Evolutionary conservation across 92 coral and sea anemone genomes (phyloP).

Genomic region (Pocillopora grandis): DNA sequence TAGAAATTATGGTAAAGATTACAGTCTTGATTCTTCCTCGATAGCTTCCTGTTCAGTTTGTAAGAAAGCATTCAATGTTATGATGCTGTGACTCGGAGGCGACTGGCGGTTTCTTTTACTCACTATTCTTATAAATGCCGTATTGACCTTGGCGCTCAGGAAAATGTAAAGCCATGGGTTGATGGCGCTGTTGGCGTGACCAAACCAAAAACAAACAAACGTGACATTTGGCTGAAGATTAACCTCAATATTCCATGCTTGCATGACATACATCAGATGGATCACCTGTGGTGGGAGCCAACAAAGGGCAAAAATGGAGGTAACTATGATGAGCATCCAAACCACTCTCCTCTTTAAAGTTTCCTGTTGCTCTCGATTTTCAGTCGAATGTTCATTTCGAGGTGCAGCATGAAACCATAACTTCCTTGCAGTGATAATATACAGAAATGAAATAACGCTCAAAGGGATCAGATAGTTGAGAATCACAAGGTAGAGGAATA

Average conservation of each 20-base stretch:
- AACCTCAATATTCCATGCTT: too few species aligned
- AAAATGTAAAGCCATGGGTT: conserved; percentile 64
- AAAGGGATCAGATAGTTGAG: not conserved
- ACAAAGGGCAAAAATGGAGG: conserved; percentile 51
- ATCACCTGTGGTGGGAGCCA: conserved; percentile 62
- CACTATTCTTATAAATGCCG: conserved; percentile 32
- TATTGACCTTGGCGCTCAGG: conserved; percentile 49
- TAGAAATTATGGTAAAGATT: too few species aligned
- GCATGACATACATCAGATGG: conserved; percentile 15
- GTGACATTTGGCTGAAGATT: conserved; percentile 4
- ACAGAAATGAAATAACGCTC: conserved; percentile 8
- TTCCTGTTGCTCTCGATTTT: conserved; percentile 14
- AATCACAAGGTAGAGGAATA: not conserved
- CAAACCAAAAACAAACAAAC: conserved; percentile 39
- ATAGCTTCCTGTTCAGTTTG: too few species aligned
- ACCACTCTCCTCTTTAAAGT: conserved; percentile 34
- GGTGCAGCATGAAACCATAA: conserved; percentile 57
- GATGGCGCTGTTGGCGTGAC: conserved; percentile 62
- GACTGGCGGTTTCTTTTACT: not conserved
- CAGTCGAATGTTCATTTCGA: conserved; percentile 37
- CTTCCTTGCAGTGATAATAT: conserved; percentile 39
- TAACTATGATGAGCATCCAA: conserved; percentile 58
- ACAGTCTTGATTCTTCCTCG: too few species aligned
- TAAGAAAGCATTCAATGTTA: too few species aligned
- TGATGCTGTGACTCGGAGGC: too few species aligned